These are phyloP conservation scores for Channa striata DNA, from an alignment of 2,797 vertebrate genomes.

Conservation along the genomic window DNA sequence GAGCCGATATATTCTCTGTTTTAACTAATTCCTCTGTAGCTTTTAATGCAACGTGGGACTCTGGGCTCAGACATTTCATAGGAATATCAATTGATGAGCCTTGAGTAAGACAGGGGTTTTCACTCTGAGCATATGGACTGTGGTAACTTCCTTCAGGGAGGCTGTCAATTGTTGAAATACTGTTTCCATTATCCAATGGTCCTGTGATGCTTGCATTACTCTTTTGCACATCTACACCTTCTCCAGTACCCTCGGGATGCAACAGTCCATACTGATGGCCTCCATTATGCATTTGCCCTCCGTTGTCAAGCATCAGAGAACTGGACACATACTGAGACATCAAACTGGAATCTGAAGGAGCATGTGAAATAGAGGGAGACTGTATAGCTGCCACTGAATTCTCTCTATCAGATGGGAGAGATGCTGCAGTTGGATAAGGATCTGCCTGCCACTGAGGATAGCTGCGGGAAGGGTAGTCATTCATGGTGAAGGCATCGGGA, in stretches of 20 bases:
- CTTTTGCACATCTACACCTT: conserved; percentile 69
- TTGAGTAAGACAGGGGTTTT: conserved; percentile 68
- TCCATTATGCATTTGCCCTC: conserved; percentile 83
- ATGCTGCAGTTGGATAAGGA: conserved; percentile 73
- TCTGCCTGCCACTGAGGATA: conserved; percentile 81
- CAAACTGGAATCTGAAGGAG: conserved; percentile 81
- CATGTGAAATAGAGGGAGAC: conserved; percentile 54
- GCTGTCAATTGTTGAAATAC: conserved; percentile 76
- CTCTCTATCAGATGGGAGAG: conserved; percentile 77
- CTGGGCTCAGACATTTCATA: conserved; percentile 71
- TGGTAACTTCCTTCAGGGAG: conserved; percentile 78
- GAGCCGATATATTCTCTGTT: conserved; percentile 69
- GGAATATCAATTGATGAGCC: conserved; percentile 68
- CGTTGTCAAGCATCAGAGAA: conserved; percentile 86
- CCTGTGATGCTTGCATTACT: conserved; percentile 59
- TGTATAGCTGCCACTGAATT: conserved; percentile 71
- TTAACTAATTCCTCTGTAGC: conserved; percentile 60
- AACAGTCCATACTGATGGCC: conserved; percentile 82
- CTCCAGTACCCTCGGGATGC: conserved; percentile 70
- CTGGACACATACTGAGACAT: conserved; percentile 87
- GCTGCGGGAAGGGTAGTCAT: conserved; percentile 78
- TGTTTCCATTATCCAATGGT: conserved; percentile 71
- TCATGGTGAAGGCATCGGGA: conserved; percentile 79
- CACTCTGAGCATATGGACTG: conserved; percentile 71
- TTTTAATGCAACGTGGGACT: conserved; percentile 62